A percentile compares a stretch with the other conserved stretches of the same genome.
These are phyloP conservation scores for Drosophila asahinai DNA, from an alignment of 1,140 invertebrate genomes.

Conservation along the genomic window DNA sequence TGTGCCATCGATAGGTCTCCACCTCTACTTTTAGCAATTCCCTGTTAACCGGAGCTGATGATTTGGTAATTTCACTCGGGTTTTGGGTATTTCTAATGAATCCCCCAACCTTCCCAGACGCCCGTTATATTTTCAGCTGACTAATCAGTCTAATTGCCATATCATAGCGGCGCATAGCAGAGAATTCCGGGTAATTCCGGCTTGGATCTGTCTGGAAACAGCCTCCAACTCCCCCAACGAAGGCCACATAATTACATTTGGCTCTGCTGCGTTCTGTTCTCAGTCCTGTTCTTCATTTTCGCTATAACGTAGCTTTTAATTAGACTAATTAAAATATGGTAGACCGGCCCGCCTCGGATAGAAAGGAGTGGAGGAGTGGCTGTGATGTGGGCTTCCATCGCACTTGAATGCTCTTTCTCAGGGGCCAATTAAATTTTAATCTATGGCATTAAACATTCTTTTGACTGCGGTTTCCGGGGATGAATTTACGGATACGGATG, in stretches of 20 bases:
- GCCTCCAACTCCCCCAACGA: neutral
- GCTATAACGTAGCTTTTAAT: conserved; percentile 53
- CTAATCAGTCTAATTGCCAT: conserved; percentile 58
- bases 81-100: conserved; percentile 11
- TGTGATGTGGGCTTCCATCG: conserved; percentile 19
- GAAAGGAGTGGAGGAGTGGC: conserved; percentile 3
- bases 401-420: conserved; percentile 43
- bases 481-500: conserved; percentile 25
- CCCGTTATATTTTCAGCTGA: conserved; percentile 26
- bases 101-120: conserved; percentile 1
- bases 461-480: conserved; percentile 36
- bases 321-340: conserved; percentile 64
- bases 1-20: too few species aligned
- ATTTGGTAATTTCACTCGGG: conserved; percentile 7
- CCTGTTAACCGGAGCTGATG: conserved; percentile 8
- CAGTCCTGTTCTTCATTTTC: conserved; percentile 43
- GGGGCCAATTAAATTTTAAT: conserved; percentile 59
- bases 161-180: conserved; percentile 5
- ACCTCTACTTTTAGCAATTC: neutral
- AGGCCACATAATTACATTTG: conserved; percentile 57
- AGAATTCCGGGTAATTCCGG: conserved; percentile 2
- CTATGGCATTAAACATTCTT: conserved; percentile 54
- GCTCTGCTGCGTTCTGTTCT: conserved; percentile 36
- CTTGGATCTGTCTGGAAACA: conserved; percentile 15
- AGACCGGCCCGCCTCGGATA: conserved; percentile 11